phyloP scores from a whole-genome alignment of 2,888 invertebrate genomes.

The Parnassius orleans region DNA sequence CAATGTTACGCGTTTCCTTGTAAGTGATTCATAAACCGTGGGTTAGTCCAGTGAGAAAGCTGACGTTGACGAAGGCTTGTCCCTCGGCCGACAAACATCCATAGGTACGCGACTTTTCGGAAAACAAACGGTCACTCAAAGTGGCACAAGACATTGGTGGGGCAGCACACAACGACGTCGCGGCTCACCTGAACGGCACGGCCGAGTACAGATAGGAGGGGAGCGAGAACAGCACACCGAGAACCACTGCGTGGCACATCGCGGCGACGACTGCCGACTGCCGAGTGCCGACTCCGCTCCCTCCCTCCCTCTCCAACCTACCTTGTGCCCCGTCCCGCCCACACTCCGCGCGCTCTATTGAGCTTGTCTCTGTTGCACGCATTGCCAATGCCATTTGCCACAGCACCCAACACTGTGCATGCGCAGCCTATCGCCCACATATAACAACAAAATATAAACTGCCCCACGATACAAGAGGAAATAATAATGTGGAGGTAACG shows the following conservation, averaged over 20 bases:
- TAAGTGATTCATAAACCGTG: slow-evolving; percentile 30
- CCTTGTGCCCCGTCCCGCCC: slow-evolving; percentile 24
- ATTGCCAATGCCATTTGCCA: slow-evolving; percentile 5
- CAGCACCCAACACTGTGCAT: neutral
- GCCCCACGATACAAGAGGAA: too few relatives aligned
- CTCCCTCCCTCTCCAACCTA: slow-evolving; percentile 36
- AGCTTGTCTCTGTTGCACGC: slow-evolving; percentile 24
- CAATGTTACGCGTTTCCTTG: slow-evolving; percentile 33
- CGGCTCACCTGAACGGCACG: slow-evolving; percentile 68
- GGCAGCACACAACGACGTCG: slow-evolving; percentile 10
- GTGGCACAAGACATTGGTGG: neutral
- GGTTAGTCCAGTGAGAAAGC: slow-evolving; percentile 7
- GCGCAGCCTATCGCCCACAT: neutral
- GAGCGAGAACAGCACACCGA: slow-evolving; percentile 70
- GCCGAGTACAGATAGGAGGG: slow-evolving; percentile 71
- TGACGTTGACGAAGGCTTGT: neutral
- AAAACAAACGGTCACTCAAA: neutral
- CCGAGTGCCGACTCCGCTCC: slow-evolving; percentile 21
- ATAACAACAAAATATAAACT: neutral
- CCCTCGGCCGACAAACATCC: neutral
- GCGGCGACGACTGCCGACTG: slow-evolving; percentile 42
- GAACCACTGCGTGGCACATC: slow-evolving; percentile 73
- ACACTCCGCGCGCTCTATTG: slow-evolving; percentile 20
- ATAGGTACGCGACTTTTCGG: neutral
- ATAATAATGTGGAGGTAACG: too few relatives aligned